Evolutionary conservation across 1,140 invertebrate genomes (phyloP).

Genomic region (Asbolus verrucosus): DNA sequence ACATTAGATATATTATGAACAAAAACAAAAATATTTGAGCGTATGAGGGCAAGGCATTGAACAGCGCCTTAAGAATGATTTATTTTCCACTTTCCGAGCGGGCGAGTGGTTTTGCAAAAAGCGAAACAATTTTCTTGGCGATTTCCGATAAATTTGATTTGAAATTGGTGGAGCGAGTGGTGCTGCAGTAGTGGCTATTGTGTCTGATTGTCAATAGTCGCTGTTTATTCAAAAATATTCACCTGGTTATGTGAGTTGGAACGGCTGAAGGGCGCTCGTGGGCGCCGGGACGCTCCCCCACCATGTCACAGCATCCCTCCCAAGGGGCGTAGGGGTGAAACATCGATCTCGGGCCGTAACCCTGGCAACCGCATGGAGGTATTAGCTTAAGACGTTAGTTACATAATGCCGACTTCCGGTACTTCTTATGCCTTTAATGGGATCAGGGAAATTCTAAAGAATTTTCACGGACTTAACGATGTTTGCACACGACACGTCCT

Average conservation of each 20-base stretch:
- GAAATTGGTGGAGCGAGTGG: not conserved
- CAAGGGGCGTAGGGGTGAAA: conserved; percentile 45
- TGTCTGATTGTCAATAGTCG: conserved; percentile 21
- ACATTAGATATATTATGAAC: too few relatives aligned
- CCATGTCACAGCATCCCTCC: conserved; percentile 44
- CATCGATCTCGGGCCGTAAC: conserved; percentile 54
- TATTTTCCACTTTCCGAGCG: too few relatives aligned
- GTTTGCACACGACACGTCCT: conserved; percentile 43
- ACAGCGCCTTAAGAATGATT: conserved; percentile 4
- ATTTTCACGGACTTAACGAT: conserved; percentile 43
- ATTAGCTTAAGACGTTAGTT: conserved; percentile 55
- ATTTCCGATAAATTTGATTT: conserved; percentile 26
- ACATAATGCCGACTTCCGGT: conserved; percentile 53
- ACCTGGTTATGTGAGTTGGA: conserved; percentile 30
- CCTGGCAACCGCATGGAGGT: conserved; percentile 54
- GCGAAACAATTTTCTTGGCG: conserved; percentile 10
- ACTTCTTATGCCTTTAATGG: conserved; percentile 45
- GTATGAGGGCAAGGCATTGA: not conserved
- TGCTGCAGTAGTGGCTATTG: conserved; percentile 1
- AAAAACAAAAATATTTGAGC: too few relatives aligned
- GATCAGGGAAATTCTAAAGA: conserved; percentile 44
- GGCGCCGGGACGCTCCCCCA: conserved; percentile 15
- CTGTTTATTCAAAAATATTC: conserved; percentile 37
- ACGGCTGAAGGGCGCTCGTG: conserved; percentile 39
- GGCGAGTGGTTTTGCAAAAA: conserved; percentile 2